Evolutionary conservation across 2,888 invertebrate species (phyloP).

Genomic region (Ophion costatus): DNA sequence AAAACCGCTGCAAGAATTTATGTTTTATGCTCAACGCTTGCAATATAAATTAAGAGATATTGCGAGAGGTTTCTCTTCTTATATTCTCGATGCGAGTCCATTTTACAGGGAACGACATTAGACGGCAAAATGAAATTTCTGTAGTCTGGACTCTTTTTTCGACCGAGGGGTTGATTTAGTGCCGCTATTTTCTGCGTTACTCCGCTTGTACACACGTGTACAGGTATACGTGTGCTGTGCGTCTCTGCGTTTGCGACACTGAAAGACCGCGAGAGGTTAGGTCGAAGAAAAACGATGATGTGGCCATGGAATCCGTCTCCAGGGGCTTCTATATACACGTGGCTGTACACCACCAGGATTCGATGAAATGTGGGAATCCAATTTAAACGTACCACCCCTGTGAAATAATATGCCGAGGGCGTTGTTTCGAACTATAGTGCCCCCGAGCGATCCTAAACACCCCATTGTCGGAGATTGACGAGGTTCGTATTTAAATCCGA

Average conservation of each 20-base stretch:
- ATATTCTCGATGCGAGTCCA: too few species aligned
- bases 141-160: background rate
- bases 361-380: conserved; percentile 76
- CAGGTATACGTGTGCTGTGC: background rate
- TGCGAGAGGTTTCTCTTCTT: too few species aligned
- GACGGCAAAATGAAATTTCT: background rate
- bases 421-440: conserved; percentile 2
- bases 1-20: too few species aligned
- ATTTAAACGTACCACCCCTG: conserved; percentile 68
- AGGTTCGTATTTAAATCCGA: conserved; percentile 71
- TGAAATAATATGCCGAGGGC: conserved; percentile 33
- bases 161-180: conserved; percentile 6
- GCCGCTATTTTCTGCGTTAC: background rate
- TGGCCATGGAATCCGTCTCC: conserved; percentile 18
- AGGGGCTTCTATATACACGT: conserved; percentile 6
- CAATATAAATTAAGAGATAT: background rate
- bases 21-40: background rate
- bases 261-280: background rate
- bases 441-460: conserved; percentile 72
- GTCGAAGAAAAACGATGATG: conserved; percentile 19
- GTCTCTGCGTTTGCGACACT: background rate
- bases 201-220: background rate
- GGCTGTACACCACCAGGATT: conserved; percentile 66
- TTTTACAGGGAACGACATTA: background rate
- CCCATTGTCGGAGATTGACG: conserved; percentile 72